Conservation (phyloP, 2,113 vertebrate genomes). For the Pagrus major region DNA sequence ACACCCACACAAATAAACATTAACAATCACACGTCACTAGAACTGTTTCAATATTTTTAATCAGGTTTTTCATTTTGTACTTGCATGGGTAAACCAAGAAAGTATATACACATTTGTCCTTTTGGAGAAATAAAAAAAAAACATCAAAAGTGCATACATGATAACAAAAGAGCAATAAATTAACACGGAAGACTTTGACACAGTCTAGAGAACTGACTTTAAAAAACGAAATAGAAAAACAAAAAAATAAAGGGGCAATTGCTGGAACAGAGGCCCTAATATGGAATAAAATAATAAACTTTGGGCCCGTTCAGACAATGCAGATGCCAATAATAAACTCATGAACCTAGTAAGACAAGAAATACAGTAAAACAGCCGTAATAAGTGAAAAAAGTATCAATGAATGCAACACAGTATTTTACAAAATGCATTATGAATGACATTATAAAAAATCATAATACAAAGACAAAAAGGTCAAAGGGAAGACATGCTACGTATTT, state of each 20-base stretch:
- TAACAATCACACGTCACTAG: no score
- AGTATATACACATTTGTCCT: constrained; percentile 91
- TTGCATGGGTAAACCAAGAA: constrained; percentile 86
- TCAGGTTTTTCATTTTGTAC: constrained; percentile 74
- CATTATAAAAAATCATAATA: constrained; percentile 16
- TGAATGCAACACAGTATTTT: constrained; percentile 33
- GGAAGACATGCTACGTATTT: constrained; percentile 23
- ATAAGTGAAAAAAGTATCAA: constrained; percentile 65
- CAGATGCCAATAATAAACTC: constrained; percentile 59
- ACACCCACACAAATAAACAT: neutral
- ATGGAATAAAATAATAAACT: constrained; percentile 37
- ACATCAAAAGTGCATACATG: constrained; percentile 94
- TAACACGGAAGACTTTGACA: constrained; percentile 87
- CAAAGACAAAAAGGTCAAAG: constrained; percentile 22
- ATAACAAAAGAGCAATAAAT: constrained; percentile 93
- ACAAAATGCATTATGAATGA: constrained; percentile 40
- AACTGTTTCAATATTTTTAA: constrained; percentile 73
- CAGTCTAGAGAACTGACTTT: constrained; percentile 85
- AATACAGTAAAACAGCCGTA: constrained; percentile 70
- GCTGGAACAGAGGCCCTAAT: constrained; percentile 57
- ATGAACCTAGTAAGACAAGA: constrained; percentile 43
- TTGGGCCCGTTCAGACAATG: constrained; percentile 31
- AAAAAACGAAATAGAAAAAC: neutral
- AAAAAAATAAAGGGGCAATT: constrained; percentile 45
- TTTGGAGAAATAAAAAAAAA: constrained; percentile 87